These are phyloP conservation scores for Barnardius zonarius DNA, from an alignment of 2,113 vertebrate genomes.

Conservation along the genomic window DNA sequence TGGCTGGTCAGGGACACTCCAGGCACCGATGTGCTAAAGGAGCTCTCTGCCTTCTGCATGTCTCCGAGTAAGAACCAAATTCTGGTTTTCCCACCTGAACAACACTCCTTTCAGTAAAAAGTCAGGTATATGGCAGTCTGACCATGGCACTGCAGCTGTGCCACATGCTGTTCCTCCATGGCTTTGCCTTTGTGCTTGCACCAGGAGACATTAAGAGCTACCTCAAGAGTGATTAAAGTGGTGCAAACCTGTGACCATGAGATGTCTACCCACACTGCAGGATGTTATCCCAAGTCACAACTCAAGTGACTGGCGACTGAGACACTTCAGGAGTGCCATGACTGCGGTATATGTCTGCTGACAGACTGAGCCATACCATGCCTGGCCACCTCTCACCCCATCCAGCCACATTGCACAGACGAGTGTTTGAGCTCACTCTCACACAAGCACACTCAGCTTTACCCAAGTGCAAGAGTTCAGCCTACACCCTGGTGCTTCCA, in stretches of 20 bases:
- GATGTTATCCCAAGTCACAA: background rate
- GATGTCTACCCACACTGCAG: background rate
- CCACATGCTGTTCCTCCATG: background rate
- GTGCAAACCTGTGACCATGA: background rate
- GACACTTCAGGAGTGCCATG: background rate
- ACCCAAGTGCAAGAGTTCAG: background rate
- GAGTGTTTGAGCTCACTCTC: background rate
- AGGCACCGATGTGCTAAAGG: background rate
- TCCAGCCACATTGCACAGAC: background rate
- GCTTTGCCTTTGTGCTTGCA: background rate
- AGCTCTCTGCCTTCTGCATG: background rate
- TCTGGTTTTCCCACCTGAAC: background rate
- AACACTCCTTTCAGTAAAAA: background rate
- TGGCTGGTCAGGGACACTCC: background rate
- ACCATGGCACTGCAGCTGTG: background rate
- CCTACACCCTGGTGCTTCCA: background rate
- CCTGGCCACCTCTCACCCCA: background rate
- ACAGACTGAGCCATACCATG: background rate
- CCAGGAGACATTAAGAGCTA: background rate
- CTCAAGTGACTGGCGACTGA: background rate
- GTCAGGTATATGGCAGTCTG: background rate
- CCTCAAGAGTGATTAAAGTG: background rate
- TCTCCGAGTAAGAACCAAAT: background rate
- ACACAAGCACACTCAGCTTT: background rate
- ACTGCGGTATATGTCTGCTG: fast-evolving